Base-by-base conservation (phyloP, 2,888 invertebrate genomes). In the Stenurella melanura region DNA sequence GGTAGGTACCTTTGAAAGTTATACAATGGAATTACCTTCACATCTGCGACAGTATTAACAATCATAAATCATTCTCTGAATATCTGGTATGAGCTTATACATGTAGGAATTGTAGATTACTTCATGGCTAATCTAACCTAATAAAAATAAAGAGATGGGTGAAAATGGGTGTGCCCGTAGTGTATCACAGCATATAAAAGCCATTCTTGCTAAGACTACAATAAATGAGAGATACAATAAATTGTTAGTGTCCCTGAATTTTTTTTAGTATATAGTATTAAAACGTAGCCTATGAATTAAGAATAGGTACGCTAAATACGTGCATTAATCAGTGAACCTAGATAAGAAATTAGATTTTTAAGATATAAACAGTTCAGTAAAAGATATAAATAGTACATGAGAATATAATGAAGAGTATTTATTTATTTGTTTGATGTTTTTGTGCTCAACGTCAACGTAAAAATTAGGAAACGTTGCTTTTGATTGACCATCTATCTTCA, bases 111-210 rank as follows among this genome's bases (percentile, higher is more conserved):
- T 67, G 50, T 42, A 54, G 17, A 58, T 34, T 30, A 69, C n/a
- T 17, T 57, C 6, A 58, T 34, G 11, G 50, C 19, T 30, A 69
- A 69, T 17, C 17, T 30, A 69, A 30, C 15, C 30, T 50, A 56
- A 34, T 17, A 17, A 54, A 57, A 56, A 67, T 67, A 54, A 9
- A 58, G 38, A 70, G 34, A 69, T 57, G 60, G 56, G 58, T 70
- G 70, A 70, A 58, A 50, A 70, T 78, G 74, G 79, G 78, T 83
- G 83, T 83, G 83, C 83, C 83, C 83, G 74, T 80, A 82, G 81
- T 83, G 77, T 83, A 83, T 83, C 83, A 83, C 83, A 83, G 83
- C 79, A 77, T 82, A 79, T 80, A 82, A 80, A 78, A 79, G 79
- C 79, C 68, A 79, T 78, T 61, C 56, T 61, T 61, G 61, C 61